Conservation (phyloP, 2,113 vertebrate species). For the Chlorocebus sabaeus region DNA sequence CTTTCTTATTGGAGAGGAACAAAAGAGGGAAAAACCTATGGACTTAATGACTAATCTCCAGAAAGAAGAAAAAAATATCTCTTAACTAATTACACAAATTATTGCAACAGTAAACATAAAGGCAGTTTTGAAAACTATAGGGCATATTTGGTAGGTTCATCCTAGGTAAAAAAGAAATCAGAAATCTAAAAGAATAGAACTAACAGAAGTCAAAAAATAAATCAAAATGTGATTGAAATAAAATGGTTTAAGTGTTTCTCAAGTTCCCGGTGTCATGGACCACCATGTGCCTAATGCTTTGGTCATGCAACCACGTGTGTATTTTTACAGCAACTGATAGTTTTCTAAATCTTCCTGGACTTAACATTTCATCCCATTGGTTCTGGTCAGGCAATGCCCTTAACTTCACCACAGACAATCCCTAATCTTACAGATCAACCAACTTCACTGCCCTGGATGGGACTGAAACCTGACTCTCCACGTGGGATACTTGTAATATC, state of each 20-base stretch:
- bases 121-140: background rate
- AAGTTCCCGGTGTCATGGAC: rapidly evolving
- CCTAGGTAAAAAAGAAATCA: background rate
- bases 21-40: background rate
- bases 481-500: background rate
- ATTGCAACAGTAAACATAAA: background rate
- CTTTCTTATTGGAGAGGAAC: background rate
- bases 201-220: background rate
- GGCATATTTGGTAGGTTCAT: background rate
- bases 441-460: rapidly evolving
- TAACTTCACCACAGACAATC: rapidly evolving
- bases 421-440: background rate
- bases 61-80: background rate
- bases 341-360: background rate
- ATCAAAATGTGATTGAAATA: background rate
- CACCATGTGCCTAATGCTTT: background rate
- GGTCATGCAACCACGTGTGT: rapidly evolving
- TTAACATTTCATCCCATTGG: rapidly evolving
- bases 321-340: background rate
- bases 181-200: background rate
- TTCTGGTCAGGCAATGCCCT: no score
- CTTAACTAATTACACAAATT: background rate
- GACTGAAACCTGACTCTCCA: background rate
- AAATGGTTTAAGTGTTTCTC: background rate
- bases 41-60: background rate